These are phyloP conservation scores for Heptranchias perlo DNA, from an alignment of 2,113 vertebrate genomes.

Conservation along the genomic window DNA sequence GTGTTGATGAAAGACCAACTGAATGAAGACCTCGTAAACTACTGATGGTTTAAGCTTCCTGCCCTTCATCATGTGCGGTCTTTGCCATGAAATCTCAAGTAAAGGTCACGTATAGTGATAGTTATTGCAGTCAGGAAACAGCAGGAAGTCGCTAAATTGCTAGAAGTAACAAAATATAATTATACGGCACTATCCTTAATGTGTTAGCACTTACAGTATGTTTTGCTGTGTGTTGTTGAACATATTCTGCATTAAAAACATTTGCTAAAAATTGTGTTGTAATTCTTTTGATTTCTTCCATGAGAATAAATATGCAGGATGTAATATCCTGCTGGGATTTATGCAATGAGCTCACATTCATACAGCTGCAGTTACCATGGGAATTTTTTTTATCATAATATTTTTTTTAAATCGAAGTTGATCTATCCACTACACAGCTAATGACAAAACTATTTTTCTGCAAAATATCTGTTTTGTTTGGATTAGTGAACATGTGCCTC, in stretches of 20 bases:
- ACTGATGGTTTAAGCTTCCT: too few species aligned
- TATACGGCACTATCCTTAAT: background rate
- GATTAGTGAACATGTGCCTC: background rate
- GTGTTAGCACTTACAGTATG: background rate
- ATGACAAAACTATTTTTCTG: background rate
- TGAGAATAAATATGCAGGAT: background rate
- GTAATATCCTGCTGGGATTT: background rate
- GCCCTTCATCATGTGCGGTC: too few species aligned
- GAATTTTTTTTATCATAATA: too few species aligned
- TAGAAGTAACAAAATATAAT: background rate
- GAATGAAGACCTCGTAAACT: too few species aligned
- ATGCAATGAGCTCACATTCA: background rate
- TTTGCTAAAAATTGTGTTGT: background rate
- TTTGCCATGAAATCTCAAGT: too few species aligned
- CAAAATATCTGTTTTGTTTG: background rate
- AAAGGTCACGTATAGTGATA: too few species aligned
- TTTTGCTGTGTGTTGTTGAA: background rate
- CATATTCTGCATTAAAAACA: background rate
- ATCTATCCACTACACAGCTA: background rate
- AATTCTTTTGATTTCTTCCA: background rate
- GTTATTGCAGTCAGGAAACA: too few species aligned
- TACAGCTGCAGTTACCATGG: conserved; percentile 1
- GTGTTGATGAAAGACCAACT: too few species aligned
- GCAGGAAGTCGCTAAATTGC: too few species aligned
- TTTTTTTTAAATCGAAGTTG: background rate